phyloP scores from a whole-genome alignment of 2,113 vertebrate genomes.

The Tyrannus savana region DNA sequence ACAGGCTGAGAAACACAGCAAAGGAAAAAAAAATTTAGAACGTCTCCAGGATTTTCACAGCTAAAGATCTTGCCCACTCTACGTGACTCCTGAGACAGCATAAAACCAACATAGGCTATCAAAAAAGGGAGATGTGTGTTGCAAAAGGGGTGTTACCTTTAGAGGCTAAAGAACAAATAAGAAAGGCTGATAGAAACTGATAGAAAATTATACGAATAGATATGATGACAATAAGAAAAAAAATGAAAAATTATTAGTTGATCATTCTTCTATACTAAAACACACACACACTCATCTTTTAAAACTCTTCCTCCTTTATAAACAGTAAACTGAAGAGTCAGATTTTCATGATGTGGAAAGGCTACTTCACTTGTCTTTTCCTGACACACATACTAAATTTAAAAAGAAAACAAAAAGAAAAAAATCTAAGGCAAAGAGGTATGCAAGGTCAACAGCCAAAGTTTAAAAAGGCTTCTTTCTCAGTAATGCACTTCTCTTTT shows the following conservation, averaged over 20 bases:
- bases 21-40: not conserved
- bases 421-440: not conserved
- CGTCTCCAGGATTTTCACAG: not conserved
- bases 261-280: not conserved
- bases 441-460: not conserved
- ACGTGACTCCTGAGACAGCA: not conserved
- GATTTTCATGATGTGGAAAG: not conserved
- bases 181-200: not conserved
- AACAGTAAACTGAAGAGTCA: not conserved
- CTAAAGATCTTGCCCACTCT: not conserved
- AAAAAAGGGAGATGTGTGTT: not conserved
- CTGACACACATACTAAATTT: not conserved
- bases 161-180: not conserved
- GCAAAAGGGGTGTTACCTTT: fast-evolving
- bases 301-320: not conserved
- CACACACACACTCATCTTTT: not conserved
- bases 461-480: not conserved
- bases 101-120: not conserved
- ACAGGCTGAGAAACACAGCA: not conserved
- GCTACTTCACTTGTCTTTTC: not conserved
- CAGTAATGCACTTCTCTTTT: not conserved
- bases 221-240: not conserved
- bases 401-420: not conserved
- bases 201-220: not conserved
- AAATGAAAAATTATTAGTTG: not conserved